Percentiles rank a stretch among this genome's conserved stretches.
These are phyloP conservation scores for Proterorhinus semilunaris DNA, from an alignment of 2,113 vertebrate genomes.

Conservation along the genomic window DNA sequence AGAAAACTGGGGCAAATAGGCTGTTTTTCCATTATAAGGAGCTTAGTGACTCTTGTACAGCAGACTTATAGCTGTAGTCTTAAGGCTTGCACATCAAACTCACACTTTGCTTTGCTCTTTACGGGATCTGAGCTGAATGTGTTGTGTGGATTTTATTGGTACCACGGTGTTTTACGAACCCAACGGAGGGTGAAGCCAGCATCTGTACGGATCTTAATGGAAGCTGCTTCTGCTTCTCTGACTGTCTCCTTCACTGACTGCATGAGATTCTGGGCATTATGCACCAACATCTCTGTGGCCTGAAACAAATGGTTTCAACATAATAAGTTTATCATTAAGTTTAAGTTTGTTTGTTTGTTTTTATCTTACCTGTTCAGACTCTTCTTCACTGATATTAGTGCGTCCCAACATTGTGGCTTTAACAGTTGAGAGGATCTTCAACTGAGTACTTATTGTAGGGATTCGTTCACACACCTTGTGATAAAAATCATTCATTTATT, in stretches of 20 bases:
- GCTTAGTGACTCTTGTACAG: constrained; percentile 28
- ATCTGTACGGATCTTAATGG: constrained; percentile 98
- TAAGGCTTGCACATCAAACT: constrained; percentile 15
- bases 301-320: constrained; percentile 41
- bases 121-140: constrained; percentile 17
- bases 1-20: constrained; percentile 50
- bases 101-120: constrained; percentile 18
- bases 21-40: constrained; percentile 46
- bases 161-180: constrained; percentile 99
- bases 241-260: constrained; percentile 99
- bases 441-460: constrained; percentile 97
- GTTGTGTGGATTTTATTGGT: constrained; percentile 82
- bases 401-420: constrained; percentile 99
- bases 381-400: constrained; percentile 97
- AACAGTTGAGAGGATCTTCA: constrained; percentile 98
- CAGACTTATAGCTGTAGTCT: constrained; percentile 23
- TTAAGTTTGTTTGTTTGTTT: neutral
- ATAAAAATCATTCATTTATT: neutral
- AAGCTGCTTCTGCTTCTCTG: constrained; percentile 97
- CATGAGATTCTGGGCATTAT: constrained; percentile 99
- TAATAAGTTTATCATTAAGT: no score
- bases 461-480: constrained; percentile 94
- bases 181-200: constrained; percentile 96
- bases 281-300: constrained; percentile 99
- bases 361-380: constrained; percentile 90